Conservation (phyloP, 92 coral and sea anemone genomes). For the Hydrozoanthus gracilis region DNA sequence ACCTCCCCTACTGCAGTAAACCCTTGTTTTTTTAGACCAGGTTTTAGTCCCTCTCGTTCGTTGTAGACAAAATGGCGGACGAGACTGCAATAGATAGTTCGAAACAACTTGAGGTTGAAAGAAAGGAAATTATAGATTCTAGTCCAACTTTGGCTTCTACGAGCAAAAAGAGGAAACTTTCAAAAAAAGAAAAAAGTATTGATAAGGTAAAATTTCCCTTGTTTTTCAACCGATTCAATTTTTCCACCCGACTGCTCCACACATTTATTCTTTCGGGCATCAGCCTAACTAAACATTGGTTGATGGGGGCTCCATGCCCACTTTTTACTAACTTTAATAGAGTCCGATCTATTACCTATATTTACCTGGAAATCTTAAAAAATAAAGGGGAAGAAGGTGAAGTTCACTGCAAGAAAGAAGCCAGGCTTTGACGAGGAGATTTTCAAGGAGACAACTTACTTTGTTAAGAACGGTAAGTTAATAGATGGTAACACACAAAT, state of each 20-base stretch:
- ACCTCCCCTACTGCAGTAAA: background rate
- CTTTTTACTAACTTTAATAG: too few relatives aligned
- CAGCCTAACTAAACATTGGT: too few relatives aligned
- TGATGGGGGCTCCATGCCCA: too few relatives aligned
- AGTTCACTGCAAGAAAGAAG: slow-evolving; percentile 66
- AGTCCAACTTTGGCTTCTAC: background rate
- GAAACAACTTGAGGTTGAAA: background rate
- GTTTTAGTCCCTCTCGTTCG: slow-evolving; percentile 41
- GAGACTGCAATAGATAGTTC: background rate
- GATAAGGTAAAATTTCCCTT: slow-evolving; percentile 37
- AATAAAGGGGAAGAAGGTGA: slow-evolving; percentile 70
- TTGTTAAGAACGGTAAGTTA: slow-evolving; percentile 76
- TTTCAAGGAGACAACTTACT: slow-evolving; percentile 83
- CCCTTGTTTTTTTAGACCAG: background rate
- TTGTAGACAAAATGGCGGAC: slow-evolving; percentile 56
- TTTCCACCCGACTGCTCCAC: too few relatives aligned
- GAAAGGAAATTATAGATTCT: background rate
- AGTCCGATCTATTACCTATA: background rate
- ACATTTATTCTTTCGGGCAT: too few relatives aligned
- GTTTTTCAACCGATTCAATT: too few relatives aligned
- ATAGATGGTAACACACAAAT: background rate
- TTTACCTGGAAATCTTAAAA: background rate
- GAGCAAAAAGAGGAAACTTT: slow-evolving; percentile 59
- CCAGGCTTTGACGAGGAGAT: slow-evolving; percentile 91
- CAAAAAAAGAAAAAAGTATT: slow-evolving; percentile 55